These are phyloP conservation scores for Pollenia labialis DNA, from an alignment of 2,888 invertebrate species.

Conservation along the genomic window DNA sequence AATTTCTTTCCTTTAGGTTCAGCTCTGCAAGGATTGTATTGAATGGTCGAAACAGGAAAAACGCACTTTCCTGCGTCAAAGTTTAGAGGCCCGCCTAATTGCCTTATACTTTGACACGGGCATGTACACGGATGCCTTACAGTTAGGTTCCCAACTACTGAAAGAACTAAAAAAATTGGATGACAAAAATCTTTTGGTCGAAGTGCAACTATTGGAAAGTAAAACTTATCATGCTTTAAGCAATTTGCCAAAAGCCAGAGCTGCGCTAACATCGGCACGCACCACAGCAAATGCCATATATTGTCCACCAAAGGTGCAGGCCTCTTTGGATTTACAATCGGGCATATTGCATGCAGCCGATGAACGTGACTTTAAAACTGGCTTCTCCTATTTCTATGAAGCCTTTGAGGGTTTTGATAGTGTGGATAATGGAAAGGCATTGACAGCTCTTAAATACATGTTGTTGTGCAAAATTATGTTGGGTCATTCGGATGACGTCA, in stretches of 20 bases:
- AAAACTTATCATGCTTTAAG: constrained; percentile 99
- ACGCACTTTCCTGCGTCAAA: constrained; percentile 97
- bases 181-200: constrained; percentile 99
- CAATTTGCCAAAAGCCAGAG: constrained; percentile 97
- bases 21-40: constrained; percentile 98
- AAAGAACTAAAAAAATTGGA: constrained; percentile 99
- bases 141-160: constrained; percentile 93
- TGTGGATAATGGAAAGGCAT: constrained; percentile 94
- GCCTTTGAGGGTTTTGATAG: constrained; percentile 99
- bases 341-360: constrained; percentile 99
- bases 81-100: constrained; percentile 96
- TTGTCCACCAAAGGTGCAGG: constrained; percentile 99
- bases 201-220: constrained; percentile 98
- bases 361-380: constrained; percentile 99
- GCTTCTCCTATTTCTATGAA: constrained; percentile 99
- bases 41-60: constrained; percentile 99
- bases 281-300: constrained; percentile 99
- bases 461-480: constrained; percentile 99
- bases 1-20: constrained; percentile 84
- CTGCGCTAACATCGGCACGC: constrained; percentile 98
- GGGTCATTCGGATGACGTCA: constrained; percentile 97
- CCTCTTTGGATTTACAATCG: constrained; percentile 97
- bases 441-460: constrained; percentile 99
- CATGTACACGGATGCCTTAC: constrained; percentile 94
- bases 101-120: constrained; percentile 97